A percentile compares a stretch with the other conserved stretches of the same genome.
These are phyloP conservation scores for Chrysomela aeneicollis DNA, from an alignment of 2,888 invertebrate species.

Conservation along the genomic window DNA sequence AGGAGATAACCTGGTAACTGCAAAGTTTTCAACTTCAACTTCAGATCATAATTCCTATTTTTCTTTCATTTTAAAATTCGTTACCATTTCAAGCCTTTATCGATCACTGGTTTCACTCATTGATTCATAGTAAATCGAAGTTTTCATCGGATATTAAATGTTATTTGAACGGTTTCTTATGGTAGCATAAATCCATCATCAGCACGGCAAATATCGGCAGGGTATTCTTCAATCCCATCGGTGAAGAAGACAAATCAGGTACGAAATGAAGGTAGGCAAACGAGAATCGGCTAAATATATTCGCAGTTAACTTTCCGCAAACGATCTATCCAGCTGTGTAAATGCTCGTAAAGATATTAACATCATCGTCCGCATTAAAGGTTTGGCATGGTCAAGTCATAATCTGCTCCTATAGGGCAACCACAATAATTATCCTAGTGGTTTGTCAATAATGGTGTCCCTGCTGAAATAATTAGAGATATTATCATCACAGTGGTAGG, in stretches of 20 bases:
- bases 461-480: neutral
- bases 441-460: neutral
- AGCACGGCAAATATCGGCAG: neutral
- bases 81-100: too few species aligned
- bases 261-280: conserved; percentile 43
- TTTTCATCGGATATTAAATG: neutral
- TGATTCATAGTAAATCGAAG: too few species aligned
- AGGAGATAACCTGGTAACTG: too few species aligned
- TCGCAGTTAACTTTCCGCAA: conserved; percentile 43
- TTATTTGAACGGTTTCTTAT: neutral
- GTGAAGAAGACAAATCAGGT: conserved; percentile 30
- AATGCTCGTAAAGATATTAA: conserved; percentile 51
- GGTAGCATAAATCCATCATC: neutral
- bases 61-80: too few species aligned
- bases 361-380: conserved; percentile 49
- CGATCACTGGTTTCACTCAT: too few species aligned
- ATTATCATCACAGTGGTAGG: neutral
- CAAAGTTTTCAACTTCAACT: too few species aligned
- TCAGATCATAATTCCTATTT: too few species aligned
- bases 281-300: conserved; percentile 47
- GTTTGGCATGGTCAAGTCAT: conserved; percentile 29
- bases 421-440: conserved; percentile 1
- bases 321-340: conserved; percentile 49
- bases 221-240: conserved; percentile 9
- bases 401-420: conserved; percentile 4